These are phyloP conservation scores for Theonella swinhoei DNA, from an alignment of 37 sponge, comb jelly and placozoan genomes.

Conservation along the genomic window DNA sequence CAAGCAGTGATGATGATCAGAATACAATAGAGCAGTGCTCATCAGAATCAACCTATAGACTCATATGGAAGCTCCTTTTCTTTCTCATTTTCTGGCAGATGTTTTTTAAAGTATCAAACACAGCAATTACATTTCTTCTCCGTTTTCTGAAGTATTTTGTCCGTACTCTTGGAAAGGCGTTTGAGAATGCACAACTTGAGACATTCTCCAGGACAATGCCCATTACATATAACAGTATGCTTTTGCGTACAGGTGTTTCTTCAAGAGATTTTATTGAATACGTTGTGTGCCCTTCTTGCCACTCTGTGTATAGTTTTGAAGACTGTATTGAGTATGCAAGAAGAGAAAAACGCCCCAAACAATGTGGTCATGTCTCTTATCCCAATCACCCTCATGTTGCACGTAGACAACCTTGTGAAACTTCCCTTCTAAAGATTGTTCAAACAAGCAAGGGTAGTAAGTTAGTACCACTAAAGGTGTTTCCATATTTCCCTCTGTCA, in stretches of 20 bases:
- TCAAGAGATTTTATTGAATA: slow-evolving; percentile 26
- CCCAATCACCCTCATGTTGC: slow-evolving; percentile 57
- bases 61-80: slow-evolving; percentile 28
- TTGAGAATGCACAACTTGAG: slow-evolving; percentile 1
- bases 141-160: slow-evolving; percentile 40
- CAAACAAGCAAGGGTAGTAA: background rate
- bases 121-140: slow-evolving; percentile 34
- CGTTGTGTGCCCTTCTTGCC: slow-evolving; percentile 61
- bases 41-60: background rate
- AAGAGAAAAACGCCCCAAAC: slow-evolving; percentile 4
- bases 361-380: slow-evolving; percentile 41
- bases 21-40: background rate
- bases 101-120: slow-evolving; percentile 38
- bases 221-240: background rate
- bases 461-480: slow-evolving; percentile 50
- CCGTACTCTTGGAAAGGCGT: slow-evolving; percentile 20
- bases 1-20: background rate
- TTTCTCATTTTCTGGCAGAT: slow-evolving; percentile 54
- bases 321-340: slow-evolving; percentile 32
- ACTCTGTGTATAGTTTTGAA: slow-evolving; percentile 48
- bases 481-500: slow-evolving; percentile 23
- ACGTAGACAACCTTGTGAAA: slow-evolving; percentile 20
- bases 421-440: slow-evolving; percentile 14
- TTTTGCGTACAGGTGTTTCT: background rate
- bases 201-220: background rate